Evolutionary conservation across 2,113 vertebrate species (phyloP), one percentile per base, ranked within the genome.

Genomic region (Cervus canadensis): DNA sequence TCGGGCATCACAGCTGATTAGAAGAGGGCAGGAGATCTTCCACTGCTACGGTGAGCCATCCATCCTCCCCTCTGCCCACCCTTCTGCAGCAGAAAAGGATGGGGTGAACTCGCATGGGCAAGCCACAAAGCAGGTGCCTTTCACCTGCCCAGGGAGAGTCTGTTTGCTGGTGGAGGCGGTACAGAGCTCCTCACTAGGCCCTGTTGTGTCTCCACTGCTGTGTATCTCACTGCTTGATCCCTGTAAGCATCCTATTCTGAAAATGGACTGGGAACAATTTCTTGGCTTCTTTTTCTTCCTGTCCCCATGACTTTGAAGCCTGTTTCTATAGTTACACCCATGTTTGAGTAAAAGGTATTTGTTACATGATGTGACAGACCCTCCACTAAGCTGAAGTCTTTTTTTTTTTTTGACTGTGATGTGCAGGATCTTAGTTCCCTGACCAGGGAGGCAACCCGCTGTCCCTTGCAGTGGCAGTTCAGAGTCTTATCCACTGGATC

Each of bases 41-140:
- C 99, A 99, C 86, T 99, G 99, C 98, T 99, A 99, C 2, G 99
- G 99, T 99, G 97, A 98, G 98, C 79, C 13, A 30, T 62, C 87
- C 36, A 12, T 62, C 40, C 19, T 36, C 94, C 6, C 28, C 10
- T 1, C 60, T 1, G 15, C 10, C 79, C 10, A 3, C 50, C 3
- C 17, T 74, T 33, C 62, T 48, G 76, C 85, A 10, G 21, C 48
- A 74, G 56, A 8, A 89, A n/a, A 60, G 60, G 45, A 36, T 15
- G 19, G 30, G 23, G 40, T 71, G 4, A 6, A 25, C 16, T 30
- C 12, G 2, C 54, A 33, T 3, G 14, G 87, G n/a, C 60, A 40
- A 10, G 28, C 50, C 28, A 1, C 23, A 0, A 3, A 30, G 30
- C 84, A 21, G 5, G 30, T 28, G 76, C 48, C 78, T 50, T 74